Evolutionary conservation across 2,888 invertebrate genomes (phyloP).

Genomic region (Dinocampus coccinellae): DNA sequence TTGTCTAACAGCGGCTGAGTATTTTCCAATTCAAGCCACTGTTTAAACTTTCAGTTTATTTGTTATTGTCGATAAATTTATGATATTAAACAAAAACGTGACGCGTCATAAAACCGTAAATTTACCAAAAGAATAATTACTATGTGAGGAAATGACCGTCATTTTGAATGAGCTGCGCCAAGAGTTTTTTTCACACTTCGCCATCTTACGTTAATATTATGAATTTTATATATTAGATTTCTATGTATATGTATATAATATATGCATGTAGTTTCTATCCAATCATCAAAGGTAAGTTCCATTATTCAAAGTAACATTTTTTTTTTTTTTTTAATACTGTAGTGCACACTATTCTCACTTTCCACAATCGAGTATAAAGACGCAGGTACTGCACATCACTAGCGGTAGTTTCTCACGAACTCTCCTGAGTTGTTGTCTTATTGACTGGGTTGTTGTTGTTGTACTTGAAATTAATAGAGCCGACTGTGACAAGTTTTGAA

Average conservation of each 20-base stretch:
- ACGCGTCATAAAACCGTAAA: too few relatives aligned
- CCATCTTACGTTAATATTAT: background rate
- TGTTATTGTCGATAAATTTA: too few relatives aligned
- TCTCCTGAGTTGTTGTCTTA: slow-evolving; percentile 5
- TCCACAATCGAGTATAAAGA: slow-evolving; percentile 6
- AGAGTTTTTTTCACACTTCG: background rate
- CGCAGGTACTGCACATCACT: background rate
- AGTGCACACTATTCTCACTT: background rate
- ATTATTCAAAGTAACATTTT: background rate
- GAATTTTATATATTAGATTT: background rate
- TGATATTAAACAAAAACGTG: too few relatives aligned
- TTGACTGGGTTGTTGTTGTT: slow-evolving; percentile 1
- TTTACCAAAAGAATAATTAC: too few relatives aligned
- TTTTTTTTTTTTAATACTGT: background rate
- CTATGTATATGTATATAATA: too few relatives aligned
- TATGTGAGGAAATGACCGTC: too few relatives aligned
- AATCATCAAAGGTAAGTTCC: background rate
- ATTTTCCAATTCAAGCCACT: too few relatives aligned
- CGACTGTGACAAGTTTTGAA: background rate
- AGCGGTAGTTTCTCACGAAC: slow-evolving; percentile 19
- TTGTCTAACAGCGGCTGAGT: too few relatives aligned
- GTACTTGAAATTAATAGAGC: background rate
- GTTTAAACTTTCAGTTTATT: too few relatives aligned
- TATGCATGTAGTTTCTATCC: background rate
- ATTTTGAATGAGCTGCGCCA: too few relatives aligned